phyloP scores from a whole-genome alignment of 2,888 invertebrate genomes.

The Tridacna gigas region DNA sequence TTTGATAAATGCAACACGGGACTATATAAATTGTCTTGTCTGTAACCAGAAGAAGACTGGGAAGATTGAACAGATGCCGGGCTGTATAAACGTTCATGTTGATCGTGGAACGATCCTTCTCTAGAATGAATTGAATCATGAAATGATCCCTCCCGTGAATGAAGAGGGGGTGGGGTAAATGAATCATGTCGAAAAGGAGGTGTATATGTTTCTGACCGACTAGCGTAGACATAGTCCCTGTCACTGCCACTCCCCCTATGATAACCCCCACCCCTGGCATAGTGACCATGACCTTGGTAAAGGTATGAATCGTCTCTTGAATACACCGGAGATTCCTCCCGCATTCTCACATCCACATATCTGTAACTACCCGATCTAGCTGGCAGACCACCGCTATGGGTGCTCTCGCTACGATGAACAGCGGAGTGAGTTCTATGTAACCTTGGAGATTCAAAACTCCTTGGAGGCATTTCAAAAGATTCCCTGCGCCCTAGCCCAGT shows the following conservation, averaged over 20 bases:
- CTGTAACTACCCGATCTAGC: constrained; percentile 64
- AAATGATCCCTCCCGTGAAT: constrained; percentile 59
- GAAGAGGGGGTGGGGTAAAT: constrained; percentile 65
- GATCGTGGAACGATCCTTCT: constrained; percentile 63
- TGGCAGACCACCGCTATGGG: constrained; percentile 64
- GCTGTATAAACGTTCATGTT: constrained; percentile 67
- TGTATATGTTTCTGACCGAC: constrained; percentile 71
- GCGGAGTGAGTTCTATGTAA: constrained; percentile 70
- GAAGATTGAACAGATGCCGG: constrained; percentile 63
- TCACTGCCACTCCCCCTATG: constrained; percentile 70
- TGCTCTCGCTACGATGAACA: constrained; percentile 67
- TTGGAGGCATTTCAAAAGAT: constrained; percentile 73
- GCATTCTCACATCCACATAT: constrained; percentile 54
- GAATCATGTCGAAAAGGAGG: constrained; percentile 65
- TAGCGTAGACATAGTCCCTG: constrained; percentile 65
- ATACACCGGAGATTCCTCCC: constrained; percentile 66
- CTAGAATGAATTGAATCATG: constrained; percentile 64
- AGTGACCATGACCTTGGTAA: constrained; percentile 62
- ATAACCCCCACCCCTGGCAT: constrained; percentile 57
- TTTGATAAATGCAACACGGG: constrained; percentile 65
- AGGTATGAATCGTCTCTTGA: constrained; percentile 65
- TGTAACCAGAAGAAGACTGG: constrained; percentile 51
- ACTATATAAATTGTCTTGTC: constrained; percentile 67
- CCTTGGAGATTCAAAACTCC: constrained; percentile 76
- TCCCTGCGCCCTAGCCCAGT: constrained; percentile 76